These are phyloP conservation scores for Lutjanus campechanus DNA, from an alignment of 2,797 vertebrate genomes.

Conservation along the genomic window DNA sequence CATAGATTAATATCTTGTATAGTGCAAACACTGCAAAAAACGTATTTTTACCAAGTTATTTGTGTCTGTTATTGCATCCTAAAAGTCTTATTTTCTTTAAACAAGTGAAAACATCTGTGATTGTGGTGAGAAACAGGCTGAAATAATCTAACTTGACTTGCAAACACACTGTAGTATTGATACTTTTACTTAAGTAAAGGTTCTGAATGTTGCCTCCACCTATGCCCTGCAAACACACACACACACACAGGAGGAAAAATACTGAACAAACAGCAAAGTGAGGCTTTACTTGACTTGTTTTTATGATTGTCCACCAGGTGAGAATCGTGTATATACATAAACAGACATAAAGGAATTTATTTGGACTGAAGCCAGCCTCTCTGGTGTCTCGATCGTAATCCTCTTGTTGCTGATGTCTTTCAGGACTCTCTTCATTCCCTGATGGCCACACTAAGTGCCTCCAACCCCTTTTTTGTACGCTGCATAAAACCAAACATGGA, in stretches of 20 bases:
- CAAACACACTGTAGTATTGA: background rate
- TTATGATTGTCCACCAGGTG: background rate
- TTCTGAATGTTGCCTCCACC: background rate
- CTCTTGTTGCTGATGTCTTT: slow-evolving; percentile 59
- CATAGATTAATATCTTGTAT: background rate
- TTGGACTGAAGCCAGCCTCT: background rate
- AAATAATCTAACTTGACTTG: background rate
- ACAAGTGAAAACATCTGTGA: too few species aligned
- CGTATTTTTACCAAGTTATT: background rate
- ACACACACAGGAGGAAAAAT: background rate
- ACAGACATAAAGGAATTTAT: slow-evolving; percentile 5
- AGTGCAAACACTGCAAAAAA: background rate
- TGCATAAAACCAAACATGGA: slow-evolving; percentile 96
- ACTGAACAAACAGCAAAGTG: background rate
- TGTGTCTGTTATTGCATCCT: background rate
- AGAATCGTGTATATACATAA: background rate
- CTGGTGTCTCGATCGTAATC: slow-evolving; percentile 28
- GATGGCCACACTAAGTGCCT: slow-evolving; percentile 93
- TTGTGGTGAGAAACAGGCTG: background rate
- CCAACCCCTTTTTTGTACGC: slow-evolving; percentile 95
- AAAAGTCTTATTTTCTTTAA: background rate
- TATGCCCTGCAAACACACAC: background rate
- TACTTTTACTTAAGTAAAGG: background rate
- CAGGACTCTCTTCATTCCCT: slow-evolving; percentile 94
- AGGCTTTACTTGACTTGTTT: background rate